These are phyloP conservation scores for Morelia viridis DNA, from an alignment of 2,797 vertebrate genomes.

Conservation along the genomic window DNA sequence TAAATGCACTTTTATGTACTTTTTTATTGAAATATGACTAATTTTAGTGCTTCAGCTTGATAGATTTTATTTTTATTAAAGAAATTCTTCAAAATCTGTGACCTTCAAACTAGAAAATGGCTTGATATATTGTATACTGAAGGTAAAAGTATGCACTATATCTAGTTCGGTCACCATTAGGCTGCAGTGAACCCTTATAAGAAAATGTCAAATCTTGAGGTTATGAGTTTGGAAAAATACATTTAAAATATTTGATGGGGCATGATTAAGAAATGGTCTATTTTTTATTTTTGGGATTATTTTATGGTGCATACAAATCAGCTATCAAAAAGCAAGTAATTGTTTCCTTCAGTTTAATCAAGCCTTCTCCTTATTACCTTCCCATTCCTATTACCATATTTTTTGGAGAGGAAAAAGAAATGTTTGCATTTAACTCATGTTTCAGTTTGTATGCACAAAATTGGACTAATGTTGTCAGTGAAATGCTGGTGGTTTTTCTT, in stretches of 20 bases:
- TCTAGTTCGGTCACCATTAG: conserved; percentile 63
- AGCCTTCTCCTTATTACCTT: conserved; percentile 63
- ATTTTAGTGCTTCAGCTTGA: conserved; percentile 77
- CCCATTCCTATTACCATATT: conserved; percentile 53
- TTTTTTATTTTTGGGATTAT: conserved; percentile 76
- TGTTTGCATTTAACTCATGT: conserved; percentile 43
- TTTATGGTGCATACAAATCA: conserved; percentile 76
- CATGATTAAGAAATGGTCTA: conserved; percentile 69
- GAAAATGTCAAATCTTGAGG: conserved; percentile 54
- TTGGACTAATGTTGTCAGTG: conserved; percentile 54
- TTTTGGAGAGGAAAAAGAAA: conserved; percentile 57
- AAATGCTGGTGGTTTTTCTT: conserved; percentile 60
- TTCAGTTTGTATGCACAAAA: conserved; percentile 64
- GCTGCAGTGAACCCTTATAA: conserved; percentile 60
- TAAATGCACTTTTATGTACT: conserved; percentile 81
- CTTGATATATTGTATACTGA: conserved; percentile 51
- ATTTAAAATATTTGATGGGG: conserved; percentile 68
- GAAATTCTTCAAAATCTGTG: conserved; percentile 67
- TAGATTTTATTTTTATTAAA: conserved; percentile 71
- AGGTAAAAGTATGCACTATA: conserved; percentile 49
- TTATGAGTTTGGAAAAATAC: conserved; percentile 61
- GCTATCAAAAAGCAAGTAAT: conserved; percentile 62
- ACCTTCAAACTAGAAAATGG: conserved; percentile 66
- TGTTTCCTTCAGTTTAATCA: conserved; percentile 61
- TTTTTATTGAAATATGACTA: conserved; percentile 78